Evolutionary conservation across 2,113 vertebrate species (phyloP), one percentile per base, ranked within the genome.

Genomic region (Podarcis muralis): DNA sequence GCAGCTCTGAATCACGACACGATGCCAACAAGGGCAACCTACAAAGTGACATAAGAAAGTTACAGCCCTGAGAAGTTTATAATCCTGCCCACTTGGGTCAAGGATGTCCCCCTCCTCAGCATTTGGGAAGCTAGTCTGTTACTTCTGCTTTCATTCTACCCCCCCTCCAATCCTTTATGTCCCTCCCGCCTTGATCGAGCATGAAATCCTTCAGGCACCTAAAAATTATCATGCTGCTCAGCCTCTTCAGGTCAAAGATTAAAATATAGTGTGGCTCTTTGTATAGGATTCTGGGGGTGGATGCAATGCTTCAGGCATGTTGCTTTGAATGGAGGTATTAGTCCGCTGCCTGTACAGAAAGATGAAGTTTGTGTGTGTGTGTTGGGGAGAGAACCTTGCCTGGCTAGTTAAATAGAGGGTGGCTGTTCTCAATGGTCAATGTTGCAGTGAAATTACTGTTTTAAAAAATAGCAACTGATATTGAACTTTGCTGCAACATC

Each of bases 181-280:
- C 22, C 43, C 40, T 37, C 35, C n/a, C 23, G 22, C 68, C 37
- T 80, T 5, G 78, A 53, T 35, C 23, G 69, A 88, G 84, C 89
- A 90, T 92, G 92, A 93, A 94, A 94, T 93, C 93, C 89, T 94
- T 92, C 92, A 91, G 59, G 80, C 16, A 65, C 72, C 88, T 92
- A 89, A 87, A 85, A 90, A 91, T 91, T 87, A 92, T 95, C 92
- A 92, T 88, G 84, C 87, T 92, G 88, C 91, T 91, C 86, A 53
- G 77, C 88, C 81, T 94, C 91, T 90, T 94, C 84, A 95, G 92
- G 90, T 96, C 93, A 95, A 94, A 86, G 90, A 93, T 93, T 92
- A 93, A 93, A 90, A 90, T 90, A 92, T 91, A 92, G 93, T 91
- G 86, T 88, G 90, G 84, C 80, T 90, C 88, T 95, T 94, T 87